Conservation (phyloP, 2,113 vertebrate species). For the Eupsittula cactorum region DNA sequence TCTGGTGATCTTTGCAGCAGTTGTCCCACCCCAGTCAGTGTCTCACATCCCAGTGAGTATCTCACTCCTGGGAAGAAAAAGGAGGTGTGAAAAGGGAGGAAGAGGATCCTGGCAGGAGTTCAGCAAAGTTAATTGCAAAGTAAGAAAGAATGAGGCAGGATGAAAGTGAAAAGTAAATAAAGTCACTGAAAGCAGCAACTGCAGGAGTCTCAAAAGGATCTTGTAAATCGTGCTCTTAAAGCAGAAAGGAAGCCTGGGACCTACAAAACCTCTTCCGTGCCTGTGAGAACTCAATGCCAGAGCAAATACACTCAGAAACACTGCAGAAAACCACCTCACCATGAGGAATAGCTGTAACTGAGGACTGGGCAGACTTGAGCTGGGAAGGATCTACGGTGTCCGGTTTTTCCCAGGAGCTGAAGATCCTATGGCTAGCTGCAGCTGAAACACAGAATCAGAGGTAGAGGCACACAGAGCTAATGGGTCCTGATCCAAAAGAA, state of each 20-base stretch:
- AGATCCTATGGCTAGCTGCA: background rate
- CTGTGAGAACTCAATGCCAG: background rate
- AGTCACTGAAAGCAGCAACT: background rate
- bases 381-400: background rate
- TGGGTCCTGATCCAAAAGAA: slow-evolving; percentile 30
- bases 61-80: background rate
- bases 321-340: background rate
- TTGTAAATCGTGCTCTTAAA: background rate
- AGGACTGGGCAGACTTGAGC: background rate
- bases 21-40: background rate
- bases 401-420: background rate
- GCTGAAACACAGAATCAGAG: background rate
- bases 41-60: background rate
- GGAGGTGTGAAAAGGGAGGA: background rate
- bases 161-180: background rate
- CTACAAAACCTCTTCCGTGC: background rate
- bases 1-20: background rate
- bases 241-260: background rate
- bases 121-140: background rate
- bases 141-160: background rate
- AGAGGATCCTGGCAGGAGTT: background rate
- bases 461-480: background rate
- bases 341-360: background rate
- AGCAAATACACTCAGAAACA: background rate
- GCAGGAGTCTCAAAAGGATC: background rate